These are phyloP conservation scores for Amyelois transitella DNA, from an alignment of 1,140 invertebrate species.

Conservation along the genomic window DNA sequence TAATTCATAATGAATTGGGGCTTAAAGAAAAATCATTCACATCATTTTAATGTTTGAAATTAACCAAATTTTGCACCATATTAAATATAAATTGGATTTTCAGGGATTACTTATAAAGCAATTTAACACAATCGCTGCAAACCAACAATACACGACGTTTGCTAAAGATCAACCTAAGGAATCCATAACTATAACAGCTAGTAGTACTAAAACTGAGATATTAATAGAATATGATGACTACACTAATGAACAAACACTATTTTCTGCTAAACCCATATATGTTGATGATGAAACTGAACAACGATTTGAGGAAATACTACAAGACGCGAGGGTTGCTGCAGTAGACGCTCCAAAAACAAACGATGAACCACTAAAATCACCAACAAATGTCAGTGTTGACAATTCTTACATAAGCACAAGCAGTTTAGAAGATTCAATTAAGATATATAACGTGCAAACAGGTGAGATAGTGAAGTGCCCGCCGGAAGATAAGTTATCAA, in stretches of 20 bases:
- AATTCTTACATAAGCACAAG: conserved; percentile 59
- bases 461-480: conserved; percentile 69
- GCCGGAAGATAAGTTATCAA: conserved; percentile 65
- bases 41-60: background rate
- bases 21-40: background rate
- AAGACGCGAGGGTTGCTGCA: conserved; percentile 35
- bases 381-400: conserved; percentile 36
- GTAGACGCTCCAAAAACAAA: conserved; percentile 19
- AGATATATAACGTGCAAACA: conserved; percentile 71
- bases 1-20: conserved; percentile 6
- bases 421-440: conserved; percentile 67
- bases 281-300: conserved; percentile 57
- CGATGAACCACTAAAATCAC: conserved; percentile 42
- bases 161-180: conserved; percentile 37
- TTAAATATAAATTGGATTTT: conserved; percentile 27
- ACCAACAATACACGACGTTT: conserved; percentile 59
- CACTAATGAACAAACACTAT: conserved; percentile 43
- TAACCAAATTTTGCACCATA: background rate
- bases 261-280: conserved; percentile 41
- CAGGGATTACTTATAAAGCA: conserved; percentile 69
- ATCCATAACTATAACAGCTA: conserved; percentile 48
- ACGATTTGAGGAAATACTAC: conserved; percentile 59
- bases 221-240: conserved; percentile 63
- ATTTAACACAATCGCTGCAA: conserved; percentile 62
- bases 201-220: conserved; percentile 49